A percentile compares a stretch with the other conserved stretches of the same genome.
phyloP scores from a whole-genome alignment of 2,888 invertebrate genomes.

The Mellilla xanthometata region DNA sequence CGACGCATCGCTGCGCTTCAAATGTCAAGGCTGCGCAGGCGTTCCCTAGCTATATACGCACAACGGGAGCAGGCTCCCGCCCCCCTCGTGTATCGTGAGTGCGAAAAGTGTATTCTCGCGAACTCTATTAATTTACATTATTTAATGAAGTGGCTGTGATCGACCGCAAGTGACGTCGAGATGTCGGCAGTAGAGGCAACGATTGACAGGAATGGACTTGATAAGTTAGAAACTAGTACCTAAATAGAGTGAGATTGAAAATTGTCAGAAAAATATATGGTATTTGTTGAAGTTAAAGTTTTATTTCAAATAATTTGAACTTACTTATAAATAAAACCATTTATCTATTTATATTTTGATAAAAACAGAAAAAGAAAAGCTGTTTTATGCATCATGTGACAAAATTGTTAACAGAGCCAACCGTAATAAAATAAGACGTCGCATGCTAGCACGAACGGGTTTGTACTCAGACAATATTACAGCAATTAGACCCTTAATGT shows the following conservation, averaged over 20 bases:
- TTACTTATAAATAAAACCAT: too few species aligned
- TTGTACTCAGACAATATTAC: slow-evolving; percentile 52
- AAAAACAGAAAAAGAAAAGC: too few species aligned
- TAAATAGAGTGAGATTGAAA: slow-evolving; percentile 29
- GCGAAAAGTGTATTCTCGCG: slow-evolving; percentile 39
- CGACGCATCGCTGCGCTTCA: slow-evolving; percentile 39
- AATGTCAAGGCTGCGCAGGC: slow-evolving; percentile 75
- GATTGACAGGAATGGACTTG: slow-evolving; percentile 53
- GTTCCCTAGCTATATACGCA: slow-evolving; percentile 32
- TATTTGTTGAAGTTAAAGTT: slow-evolving; percentile 11
- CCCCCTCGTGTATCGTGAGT: slow-evolving; percentile 24
- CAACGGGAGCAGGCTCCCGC: slow-evolving; percentile 41
- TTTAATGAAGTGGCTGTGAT: slow-evolving; percentile 75
- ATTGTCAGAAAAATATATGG: slow-evolving; percentile 20
- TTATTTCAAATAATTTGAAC: not conserved
- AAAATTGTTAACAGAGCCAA: slow-evolving; percentile 5
- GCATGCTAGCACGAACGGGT: slow-evolving; percentile 50
- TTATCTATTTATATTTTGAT: too few species aligned
- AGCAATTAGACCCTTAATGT: slow-evolving; percentile 72
- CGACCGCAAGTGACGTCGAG: slow-evolving; percentile 59
- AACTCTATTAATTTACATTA: slow-evolving; percentile 58
- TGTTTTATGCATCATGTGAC: too few species aligned
- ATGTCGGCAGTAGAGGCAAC: slow-evolving; percentile 49
- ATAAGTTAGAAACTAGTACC: slow-evolving; percentile 19
- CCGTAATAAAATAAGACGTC: slow-evolving; percentile 37